phyloP scores from a whole-genome alignment of 2,888 invertebrate species.

The Automeris io region DNA sequence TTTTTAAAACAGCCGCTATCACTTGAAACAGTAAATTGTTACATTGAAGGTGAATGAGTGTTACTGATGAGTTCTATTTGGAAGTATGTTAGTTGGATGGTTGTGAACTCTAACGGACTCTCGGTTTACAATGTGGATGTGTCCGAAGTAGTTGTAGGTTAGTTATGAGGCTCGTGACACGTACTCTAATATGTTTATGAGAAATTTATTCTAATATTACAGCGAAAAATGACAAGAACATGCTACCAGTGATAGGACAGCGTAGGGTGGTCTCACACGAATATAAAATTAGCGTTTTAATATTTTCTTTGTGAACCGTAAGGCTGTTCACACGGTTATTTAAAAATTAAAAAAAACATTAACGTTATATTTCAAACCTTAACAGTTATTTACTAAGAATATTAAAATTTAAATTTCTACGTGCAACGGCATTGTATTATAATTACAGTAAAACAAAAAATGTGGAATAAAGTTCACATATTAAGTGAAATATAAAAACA shows the following conservation, averaged over 20 bases:
- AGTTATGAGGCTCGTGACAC: slow-evolving; percentile 4
- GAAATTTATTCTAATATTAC: not conserved
- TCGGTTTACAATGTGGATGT: slow-evolving; percentile 43
- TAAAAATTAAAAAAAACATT: no score
- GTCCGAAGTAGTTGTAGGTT: slow-evolving; percentile 19
- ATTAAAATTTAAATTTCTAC: no score
- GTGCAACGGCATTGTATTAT: no score
- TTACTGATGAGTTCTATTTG: slow-evolving; percentile 48
- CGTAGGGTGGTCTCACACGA: no score
- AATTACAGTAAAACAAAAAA: no score
- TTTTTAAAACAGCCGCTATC: slow-evolving; percentile 36
- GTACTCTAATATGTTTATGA: slow-evolving; percentile 17
- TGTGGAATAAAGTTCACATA: no score
- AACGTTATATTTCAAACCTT: no score
- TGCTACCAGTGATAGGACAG: slow-evolving; percentile 26
- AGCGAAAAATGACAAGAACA: not conserved
- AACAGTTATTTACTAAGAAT: no score
- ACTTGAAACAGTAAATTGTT: slow-evolving; percentile 40
- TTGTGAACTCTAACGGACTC: slow-evolving; percentile 38
- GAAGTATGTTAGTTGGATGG: slow-evolving; percentile 41
- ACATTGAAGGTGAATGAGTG: slow-evolving; percentile 53
- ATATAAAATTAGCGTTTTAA: slow-evolving; percentile 34
- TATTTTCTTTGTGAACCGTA: no score
- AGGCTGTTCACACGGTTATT: no score
- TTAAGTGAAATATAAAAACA: slow-evolving; percentile 41